Base-by-base conservation (phyloP, 2,113 vertebrate genomes). In the Silurus glanis region DNA sequence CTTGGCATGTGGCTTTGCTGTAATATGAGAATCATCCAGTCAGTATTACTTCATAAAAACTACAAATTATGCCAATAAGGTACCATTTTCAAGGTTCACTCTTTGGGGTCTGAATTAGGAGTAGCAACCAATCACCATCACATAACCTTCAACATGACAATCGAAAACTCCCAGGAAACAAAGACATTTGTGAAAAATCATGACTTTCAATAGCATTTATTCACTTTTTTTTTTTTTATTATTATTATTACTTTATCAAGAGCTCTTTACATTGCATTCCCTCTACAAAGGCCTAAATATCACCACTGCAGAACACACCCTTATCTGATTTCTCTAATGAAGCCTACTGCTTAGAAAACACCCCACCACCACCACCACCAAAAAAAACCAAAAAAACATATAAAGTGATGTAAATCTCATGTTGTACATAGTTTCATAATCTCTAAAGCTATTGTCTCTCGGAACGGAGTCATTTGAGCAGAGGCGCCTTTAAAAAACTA, bases 381-480 rank as follows among this genome's bases (percentile, higher is more conserved):
- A 0, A 1, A 5, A 8, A 8, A 58, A 58, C 6, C 4, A 53
- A 51, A 53, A 51, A 13, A 66, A 25, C 5, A 13, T 21, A 83
- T 58, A 58, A 23, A 4, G 17, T 80, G 78, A 61, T 80, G 17
- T 23, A 45, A 80, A 61, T 80, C 78, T 61, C 45, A 49, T 69
- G 49, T 56, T 83, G 49, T 83, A 19, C 81, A 67, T 83, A 83
- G 81, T 83, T 69, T 83, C 45, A 55, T 69, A 69, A 80, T 80
- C 78, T 80, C 56, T 61, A 59, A 80, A 47, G 56, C 56, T 80
- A 80, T 61, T 80, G 78, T 80, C 14, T 49, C 58, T 76, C 45
- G 13, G 37, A 37, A 59, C 58, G 9, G 23, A 74, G 62, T 71
- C 76, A 69, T 80, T 69, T 12, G 76, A 85, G 76, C 83, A 64